A percentile compares a stretch with the other conserved stretches of the same genome.
These are phyloP conservation scores for Lasioglossum leucozonium DNA, from an alignment of 2,888 invertebrate genomes.

Conservation along the genomic window DNA sequence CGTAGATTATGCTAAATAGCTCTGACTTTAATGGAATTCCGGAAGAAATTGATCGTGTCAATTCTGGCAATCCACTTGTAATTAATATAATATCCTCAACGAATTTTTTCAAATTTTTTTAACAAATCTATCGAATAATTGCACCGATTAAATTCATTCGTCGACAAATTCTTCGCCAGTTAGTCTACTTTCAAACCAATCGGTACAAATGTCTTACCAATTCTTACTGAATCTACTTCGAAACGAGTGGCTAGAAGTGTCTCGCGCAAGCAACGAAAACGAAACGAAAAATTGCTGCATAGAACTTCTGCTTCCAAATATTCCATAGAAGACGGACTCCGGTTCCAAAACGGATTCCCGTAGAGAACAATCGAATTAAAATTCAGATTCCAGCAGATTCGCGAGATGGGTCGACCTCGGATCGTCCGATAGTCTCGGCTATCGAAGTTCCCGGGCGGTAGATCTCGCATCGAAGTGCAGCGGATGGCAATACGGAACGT, in stretches of 20 bases:
- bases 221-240: not conserved
- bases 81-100: too few species aligned
- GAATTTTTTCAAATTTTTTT: too few species aligned
- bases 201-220: not conserved
- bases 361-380: not conserved
- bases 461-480: conserved; percentile 16
- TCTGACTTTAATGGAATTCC: not conserved
- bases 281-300: not conserved
- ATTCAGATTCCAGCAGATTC: not conserved
- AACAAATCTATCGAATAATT: not conserved
- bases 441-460: conserved; percentile 5
- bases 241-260: not conserved
- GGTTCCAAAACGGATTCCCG: not conserved
- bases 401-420: not conserved
- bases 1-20: not conserved
- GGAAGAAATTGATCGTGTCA: not conserved
- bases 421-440: conserved; percentile 1
- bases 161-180: too few species aligned
- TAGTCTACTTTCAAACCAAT: not conserved
- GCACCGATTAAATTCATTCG: not conserved
- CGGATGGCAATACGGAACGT: conserved; percentile 65
- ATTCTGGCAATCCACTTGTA: not conserved
- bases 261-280: not conserved
- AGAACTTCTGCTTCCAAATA: not conserved
- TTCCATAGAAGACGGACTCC: not conserved